Base-by-base conservation (phyloP, 1,140 invertebrate genomes). In the Kradibia gibbosae region DNA sequence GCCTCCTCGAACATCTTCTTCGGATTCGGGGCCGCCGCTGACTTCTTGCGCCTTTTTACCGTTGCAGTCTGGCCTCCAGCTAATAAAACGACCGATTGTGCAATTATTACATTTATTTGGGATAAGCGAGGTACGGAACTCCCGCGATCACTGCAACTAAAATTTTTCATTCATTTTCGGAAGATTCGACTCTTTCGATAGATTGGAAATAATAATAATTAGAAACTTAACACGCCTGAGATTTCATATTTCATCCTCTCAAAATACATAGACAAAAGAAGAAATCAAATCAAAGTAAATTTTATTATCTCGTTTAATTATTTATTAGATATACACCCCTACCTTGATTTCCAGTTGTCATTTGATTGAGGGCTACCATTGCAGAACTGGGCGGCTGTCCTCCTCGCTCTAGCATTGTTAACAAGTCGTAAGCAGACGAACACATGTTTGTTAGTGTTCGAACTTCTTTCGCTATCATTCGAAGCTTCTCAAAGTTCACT, bases 1-100 rank as follows among this genome's bases (percentile, higher is more conserved):
- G 98, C 97, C 93, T 99, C 98, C 91, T 99, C 98, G 91, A 98
- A 99, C 97, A 99, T 99, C 90, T 98, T 99, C 91, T 99, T 99
- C 55, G 97, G 96, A 91, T 99, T 98, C 0, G 97, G 97, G 0
- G 96, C 94, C 11, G 96, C 95, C 1, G 97, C 95, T 0, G 96
- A 97, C 87, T 98, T 98, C 89, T 98, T 97, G 71, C 97, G 93
- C 85, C 96, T 91, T 87, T 98, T 98, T 3, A 98, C 97, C 0
- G 97, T 98, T 1, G 97, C 95, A 3, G 90, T 91, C 83, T 91
- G 90, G 60, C 90, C 90, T 55, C 90, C 88, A 73, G 8, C 4
- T 11, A 31, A 80, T 3, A 60, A 3, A 28, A 55, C 25, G n/a
- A 39, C 1, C 31, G 0, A 1, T 36, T 28, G 34, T 34, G 34